These are phyloP conservation scores for Steromphala cineraria DNA, from an alignment of 2,888 invertebrate species.

Conservation along the genomic window DNA sequence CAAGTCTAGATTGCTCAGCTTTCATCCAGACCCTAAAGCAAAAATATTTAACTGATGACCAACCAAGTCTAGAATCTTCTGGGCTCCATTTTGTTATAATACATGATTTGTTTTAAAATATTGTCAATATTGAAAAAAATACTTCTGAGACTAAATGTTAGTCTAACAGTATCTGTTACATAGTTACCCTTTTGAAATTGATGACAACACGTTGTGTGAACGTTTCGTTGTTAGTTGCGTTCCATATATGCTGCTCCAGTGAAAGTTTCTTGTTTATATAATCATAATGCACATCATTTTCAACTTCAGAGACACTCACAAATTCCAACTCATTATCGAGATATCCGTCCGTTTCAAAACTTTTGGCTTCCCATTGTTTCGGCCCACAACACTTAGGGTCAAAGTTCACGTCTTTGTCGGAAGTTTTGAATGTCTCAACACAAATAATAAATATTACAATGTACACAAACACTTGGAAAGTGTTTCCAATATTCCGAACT, in stretches of 20 bases:
- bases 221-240: not conserved
- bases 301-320: not conserved
- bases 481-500: too few species aligned
- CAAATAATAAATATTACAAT: too few species aligned
- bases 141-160: too few species aligned
- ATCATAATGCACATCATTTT: not conserved
- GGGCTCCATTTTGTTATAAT: too few species aligned
- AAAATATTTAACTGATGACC: too few species aligned
- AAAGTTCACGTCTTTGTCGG: not conserved
- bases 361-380: not conserved
- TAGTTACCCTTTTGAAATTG: not conserved
- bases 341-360: not conserved
- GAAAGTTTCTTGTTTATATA: not conserved
- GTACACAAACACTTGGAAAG: too few species aligned
- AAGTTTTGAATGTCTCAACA: not conserved
- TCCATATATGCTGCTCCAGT: not conserved
- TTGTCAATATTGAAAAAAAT: too few species aligned
- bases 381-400: not conserved
- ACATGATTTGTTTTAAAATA: too few species aligned
- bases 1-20: too few species aligned
- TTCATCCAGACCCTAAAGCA: too few species aligned
- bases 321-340: not conserved
- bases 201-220: not conserved
- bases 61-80: too few species aligned
- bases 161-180: too few species aligned